A percentile compares a stretch with the other conserved stretches of the same genome.
phyloP scores from a whole-genome alignment of 2,113 vertebrate genomes.

The Gambusia affinis region DNA sequence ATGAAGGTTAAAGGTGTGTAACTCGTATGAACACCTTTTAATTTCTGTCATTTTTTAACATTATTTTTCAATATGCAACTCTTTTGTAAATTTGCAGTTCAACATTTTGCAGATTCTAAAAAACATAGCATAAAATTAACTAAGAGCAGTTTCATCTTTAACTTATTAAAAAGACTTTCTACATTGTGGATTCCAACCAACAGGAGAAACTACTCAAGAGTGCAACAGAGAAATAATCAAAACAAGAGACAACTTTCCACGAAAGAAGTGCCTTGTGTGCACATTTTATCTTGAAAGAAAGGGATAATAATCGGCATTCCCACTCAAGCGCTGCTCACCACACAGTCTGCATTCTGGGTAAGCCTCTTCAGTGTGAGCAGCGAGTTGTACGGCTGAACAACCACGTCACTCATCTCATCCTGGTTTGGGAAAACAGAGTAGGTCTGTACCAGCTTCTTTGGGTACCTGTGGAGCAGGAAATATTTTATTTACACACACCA shows the following conservation, averaged over 20 bases:
- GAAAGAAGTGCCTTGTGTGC: background rate
- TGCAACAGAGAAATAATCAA: background rate
- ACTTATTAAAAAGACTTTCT: too few species aligned
- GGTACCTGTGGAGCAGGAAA: slow-evolving; percentile 83
- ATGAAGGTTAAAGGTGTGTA: background rate
- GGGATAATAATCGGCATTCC: slow-evolving; percentile 18
- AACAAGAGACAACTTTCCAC: background rate
- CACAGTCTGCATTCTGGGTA: slow-evolving; percentile 97
- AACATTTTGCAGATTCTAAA: too few species aligned
- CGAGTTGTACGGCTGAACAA: slow-evolving; percentile 98
- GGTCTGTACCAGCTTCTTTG: slow-evolving; percentile 98
- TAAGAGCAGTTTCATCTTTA: too few species aligned
- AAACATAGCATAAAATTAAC: too few species aligned
- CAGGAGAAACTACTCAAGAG: background rate
- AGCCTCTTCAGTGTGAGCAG: slow-evolving; percentile 95
- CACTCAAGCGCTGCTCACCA: slow-evolving; percentile 81
- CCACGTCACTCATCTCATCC: slow-evolving; percentile 98
- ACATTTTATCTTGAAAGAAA: background rate
- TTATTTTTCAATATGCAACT: background rate
- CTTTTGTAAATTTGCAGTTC: too few species aligned
- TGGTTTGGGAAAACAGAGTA: slow-evolving; percentile 98
- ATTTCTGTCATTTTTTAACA: background rate
- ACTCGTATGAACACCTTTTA: background rate
- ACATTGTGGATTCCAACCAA: too few species aligned
- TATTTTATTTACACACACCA: background rate